Evolutionary conservation across 92 coral and sea anemone species (phyloP).

Genomic region (Metridium senile): DNA sequence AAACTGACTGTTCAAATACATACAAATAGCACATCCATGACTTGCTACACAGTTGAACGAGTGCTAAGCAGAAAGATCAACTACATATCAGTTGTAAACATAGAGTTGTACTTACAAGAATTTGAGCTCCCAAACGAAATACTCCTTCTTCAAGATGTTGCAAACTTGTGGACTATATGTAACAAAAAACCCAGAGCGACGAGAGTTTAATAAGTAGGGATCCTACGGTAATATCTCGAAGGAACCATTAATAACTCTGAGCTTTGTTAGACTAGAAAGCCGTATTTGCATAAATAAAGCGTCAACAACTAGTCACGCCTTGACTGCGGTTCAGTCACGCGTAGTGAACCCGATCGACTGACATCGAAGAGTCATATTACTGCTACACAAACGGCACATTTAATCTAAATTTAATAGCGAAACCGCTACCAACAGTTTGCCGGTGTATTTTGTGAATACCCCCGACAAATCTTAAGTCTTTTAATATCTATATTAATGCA

Average conservation of each 20-base stretch:
- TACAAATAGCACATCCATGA: neutral
- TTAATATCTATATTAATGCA: neutral
- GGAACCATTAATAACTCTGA: slow-evolving; percentile 24
- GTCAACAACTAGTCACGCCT: slow-evolving; percentile 46
- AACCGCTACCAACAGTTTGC: too few relatives aligned
- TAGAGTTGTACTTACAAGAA: slow-evolving; percentile 13
- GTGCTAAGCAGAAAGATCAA: slow-evolving; percentile 27
- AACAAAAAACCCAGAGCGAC: slow-evolving; percentile 11
- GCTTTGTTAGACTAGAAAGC: slow-evolving; percentile 21
- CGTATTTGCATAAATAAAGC: slow-evolving; percentile 38
- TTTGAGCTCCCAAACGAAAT: neutral
- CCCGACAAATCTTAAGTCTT: too few relatives aligned
- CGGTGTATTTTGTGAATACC: too few relatives aligned
- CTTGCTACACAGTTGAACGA: neutral
- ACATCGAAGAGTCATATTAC: neutral
- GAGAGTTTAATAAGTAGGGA: neutral
- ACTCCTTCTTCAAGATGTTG: neutral
- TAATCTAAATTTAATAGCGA: slow-evolving; percentile 7
- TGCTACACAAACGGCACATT: neutral
- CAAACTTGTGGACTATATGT: neutral
- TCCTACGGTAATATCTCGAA: neutral
- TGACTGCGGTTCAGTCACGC: slow-evolving; percentile 28
- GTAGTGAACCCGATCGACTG: neutral
- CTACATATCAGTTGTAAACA: slow-evolving; percentile 26
- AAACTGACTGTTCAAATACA: neutral